Evolutionary conservation across 2,113 vertebrate genomes (phyloP), one percentile per base, ranked within the genome.

Genomic region (Brachyhypopomus occidentalis): DNA sequence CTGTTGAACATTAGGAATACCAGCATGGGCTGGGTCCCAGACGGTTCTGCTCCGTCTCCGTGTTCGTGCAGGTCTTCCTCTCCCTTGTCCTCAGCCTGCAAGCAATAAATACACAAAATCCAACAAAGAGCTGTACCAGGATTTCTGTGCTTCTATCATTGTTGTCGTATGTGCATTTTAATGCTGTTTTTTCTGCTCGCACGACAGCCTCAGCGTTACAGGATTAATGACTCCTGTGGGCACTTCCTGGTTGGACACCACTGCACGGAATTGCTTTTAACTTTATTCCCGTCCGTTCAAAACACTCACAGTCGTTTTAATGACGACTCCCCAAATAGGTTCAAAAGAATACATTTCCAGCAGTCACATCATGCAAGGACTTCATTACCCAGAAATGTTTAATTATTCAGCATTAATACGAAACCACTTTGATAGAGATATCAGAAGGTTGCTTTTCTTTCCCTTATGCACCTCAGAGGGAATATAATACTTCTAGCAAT

Each of bases 401-500:
- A 85, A 79, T 73, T 82, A 63, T 80, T 70, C 74, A 71, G 20
- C 23, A 84, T 84, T 80, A 75, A 83, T 83, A 81, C 22, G 20
- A 86, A 81, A 79, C 60, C 75, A 79, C 76, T 79, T 77, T 78
- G 78, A 84, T 83, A 71, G 41, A 80, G 84, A 83, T 74, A 82
- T 63, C 62, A 83, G 75, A 82, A 77, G 36, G 71, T 82, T 36
- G 36, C 38, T 41, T 38, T 12, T 60, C 77, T 58, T 16, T 34
- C 63, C 23, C 52, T 81, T 72, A 48, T 66, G 66, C 66, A 79
- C 45, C 36, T 76, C 48, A 71, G 22, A 72, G 79, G 77, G 77
- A 73, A 80, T 67, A 80, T 41, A 59, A 78, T 83, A 74, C 58
- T 64, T 78, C 19, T 41, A 63, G 83, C 58, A 76, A 69, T 75